Conservation (phyloP, 2,113 vertebrate genomes). For the Seriola dumerili region DNA sequence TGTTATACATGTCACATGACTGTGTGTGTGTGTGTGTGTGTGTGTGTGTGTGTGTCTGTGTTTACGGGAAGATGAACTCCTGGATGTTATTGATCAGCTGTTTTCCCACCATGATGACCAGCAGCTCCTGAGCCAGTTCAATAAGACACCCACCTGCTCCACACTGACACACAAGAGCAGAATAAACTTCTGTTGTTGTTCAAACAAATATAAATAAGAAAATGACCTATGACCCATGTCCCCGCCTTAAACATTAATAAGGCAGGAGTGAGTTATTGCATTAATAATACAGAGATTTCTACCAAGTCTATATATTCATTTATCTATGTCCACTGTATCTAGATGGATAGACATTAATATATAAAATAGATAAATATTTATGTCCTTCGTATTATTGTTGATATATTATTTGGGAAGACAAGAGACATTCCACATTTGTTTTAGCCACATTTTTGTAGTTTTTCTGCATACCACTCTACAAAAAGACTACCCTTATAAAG, state of each 20-base stretch:
- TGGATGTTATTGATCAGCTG: constrained; percentile 86
- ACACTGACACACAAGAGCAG: constrained; percentile 68
- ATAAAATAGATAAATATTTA: too few species aligned
- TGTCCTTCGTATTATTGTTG: too few species aligned
- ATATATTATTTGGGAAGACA: too few species aligned
- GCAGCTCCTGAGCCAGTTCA: constrained; percentile 86
- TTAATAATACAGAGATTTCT: not conserved
- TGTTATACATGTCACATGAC: not conserved
- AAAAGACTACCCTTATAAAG: too few species aligned
- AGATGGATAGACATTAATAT: too few species aligned
- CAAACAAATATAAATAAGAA: not conserved
- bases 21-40: not conserved
- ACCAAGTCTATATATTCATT: too few species aligned
- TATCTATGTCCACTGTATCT: too few species aligned
- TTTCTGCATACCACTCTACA: too few species aligned
- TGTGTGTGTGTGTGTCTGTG: constrained; percentile 1
- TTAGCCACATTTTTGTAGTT: too few species aligned
- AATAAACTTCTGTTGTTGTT: not conserved
- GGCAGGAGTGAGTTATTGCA: not conserved
- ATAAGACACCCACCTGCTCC: constrained; percentile 80
- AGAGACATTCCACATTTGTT: too few species aligned
- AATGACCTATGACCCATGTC: not conserved
- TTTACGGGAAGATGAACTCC: constrained; percentile 84
- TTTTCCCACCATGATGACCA: constrained; percentile 87
- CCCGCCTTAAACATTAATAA: too few species aligned